Percentiles rank a stretch among this genome's conserved stretches.
Conservation (phyloP, 2,797 vertebrate genomes). For the Prionace glauca region DNA sequence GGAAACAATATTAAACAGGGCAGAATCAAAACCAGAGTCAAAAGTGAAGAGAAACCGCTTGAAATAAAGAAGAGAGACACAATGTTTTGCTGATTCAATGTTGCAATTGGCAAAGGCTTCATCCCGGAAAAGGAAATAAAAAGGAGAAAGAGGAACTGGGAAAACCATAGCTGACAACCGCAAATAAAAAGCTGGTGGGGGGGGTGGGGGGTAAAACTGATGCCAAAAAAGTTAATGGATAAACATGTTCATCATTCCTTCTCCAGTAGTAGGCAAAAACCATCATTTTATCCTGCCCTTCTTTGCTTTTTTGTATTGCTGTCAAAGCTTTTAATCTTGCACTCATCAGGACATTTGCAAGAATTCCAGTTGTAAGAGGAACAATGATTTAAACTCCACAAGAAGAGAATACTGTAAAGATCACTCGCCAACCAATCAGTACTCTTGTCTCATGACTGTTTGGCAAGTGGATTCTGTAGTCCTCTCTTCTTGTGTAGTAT, state of each 20-base stretch:
- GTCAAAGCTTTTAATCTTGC: no score
- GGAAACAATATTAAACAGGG: not conserved
- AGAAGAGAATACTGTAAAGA: no score
- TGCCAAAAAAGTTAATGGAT: not conserved
- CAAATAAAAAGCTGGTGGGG: no score
- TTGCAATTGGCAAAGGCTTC: not conserved
- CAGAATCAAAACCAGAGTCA: not conserved
- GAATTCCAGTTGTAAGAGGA: no score
- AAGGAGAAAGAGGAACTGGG: not conserved
- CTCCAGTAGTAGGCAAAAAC: not conserved
- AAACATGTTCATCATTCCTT: not conserved
- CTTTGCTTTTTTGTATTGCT: not conserved
- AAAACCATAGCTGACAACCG: no score
- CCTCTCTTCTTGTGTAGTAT: no score
- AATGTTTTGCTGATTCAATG: not conserved
- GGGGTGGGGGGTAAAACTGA: not conserved
- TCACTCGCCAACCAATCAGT: no score
- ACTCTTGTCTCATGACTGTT: no score
- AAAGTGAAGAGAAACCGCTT: not conserved
- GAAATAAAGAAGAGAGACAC: not conserved
- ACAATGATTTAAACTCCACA: no score
- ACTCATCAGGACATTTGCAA: no score
- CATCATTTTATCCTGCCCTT: not conserved
- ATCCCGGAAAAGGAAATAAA: not conserved
- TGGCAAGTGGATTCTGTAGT: no score